These are phyloP conservation scores for Pheosia tremula DNA, from an alignment of 2,888 invertebrate species.

Conservation along the genomic window DNA sequence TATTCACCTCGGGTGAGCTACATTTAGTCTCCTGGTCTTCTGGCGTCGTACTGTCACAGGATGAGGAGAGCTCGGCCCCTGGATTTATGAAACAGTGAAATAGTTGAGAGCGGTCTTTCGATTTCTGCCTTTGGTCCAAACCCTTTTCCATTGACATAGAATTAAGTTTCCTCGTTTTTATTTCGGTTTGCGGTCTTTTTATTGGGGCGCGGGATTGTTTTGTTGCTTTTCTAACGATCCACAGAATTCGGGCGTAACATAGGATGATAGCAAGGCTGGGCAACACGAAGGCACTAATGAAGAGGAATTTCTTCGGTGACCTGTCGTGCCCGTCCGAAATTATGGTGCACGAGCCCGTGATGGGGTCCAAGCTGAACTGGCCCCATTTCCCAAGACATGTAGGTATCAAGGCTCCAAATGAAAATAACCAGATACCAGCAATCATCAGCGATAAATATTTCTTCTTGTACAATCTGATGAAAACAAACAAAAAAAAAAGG, in stretches of 20 bases:
- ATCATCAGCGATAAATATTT: constrained; percentile 89
- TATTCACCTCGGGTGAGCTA: constrained; percentile 46
- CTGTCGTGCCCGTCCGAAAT: constrained; percentile 86
- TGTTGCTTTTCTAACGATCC: constrained; percentile 89
- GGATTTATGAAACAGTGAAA: constrained; percentile 44
- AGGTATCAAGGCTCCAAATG: constrained; percentile 88
- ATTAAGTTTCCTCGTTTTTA: constrained; percentile 56
- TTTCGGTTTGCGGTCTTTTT: constrained; percentile 42
- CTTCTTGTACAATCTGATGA: constrained; percentile 87
- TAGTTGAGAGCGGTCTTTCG: constrained; percentile 25
- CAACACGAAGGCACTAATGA: constrained; percentile 91
- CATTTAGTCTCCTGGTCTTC: constrained; percentile 61
- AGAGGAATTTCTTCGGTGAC: constrained; percentile 91
- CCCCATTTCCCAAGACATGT: constrained; percentile 92
- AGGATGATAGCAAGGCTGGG: constrained; percentile 93
- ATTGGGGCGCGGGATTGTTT: constrained; percentile 79
- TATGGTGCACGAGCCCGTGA: constrained; percentile 92
- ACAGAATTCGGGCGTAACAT: constrained; percentile 93
- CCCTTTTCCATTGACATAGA: constrained; percentile 31
- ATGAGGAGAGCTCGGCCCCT: constrained; percentile 57
- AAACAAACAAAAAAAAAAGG: constrained; percentile 14
- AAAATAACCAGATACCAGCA: constrained; percentile 87
- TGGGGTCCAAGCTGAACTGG: constrained; percentile 89
- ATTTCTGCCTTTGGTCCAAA: constrained; percentile 28
- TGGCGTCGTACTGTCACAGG: constrained; percentile 43